These are phyloP conservation scores for Drosophila algonquin DNA, from an alignment of 2,888 invertebrate species.

Conservation along the genomic window DNA sequence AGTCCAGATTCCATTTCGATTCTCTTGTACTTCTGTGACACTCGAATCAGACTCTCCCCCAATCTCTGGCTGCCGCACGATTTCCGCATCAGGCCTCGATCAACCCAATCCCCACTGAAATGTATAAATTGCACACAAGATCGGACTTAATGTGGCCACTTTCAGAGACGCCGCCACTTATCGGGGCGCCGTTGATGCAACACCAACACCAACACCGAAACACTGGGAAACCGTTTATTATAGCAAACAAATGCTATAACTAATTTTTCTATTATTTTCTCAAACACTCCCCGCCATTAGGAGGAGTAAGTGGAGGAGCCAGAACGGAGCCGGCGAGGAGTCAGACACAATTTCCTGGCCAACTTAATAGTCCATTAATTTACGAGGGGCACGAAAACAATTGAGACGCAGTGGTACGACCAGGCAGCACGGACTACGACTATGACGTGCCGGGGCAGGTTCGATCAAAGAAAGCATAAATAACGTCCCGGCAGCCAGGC, in stretches of 20 bases:
- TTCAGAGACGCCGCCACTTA: slow-evolving; percentile 57
- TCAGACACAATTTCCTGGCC: slow-evolving; percentile 61
- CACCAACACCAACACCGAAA: slow-evolving; percentile 56
- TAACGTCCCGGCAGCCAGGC: slow-evolving; percentile 56
- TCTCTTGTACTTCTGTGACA: background rate
- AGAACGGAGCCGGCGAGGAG: slow-evolving; percentile 36
- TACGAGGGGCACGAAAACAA: slow-evolving; percentile 72
- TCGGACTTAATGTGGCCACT: slow-evolving; percentile 60
- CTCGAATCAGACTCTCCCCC: slow-evolving; percentile 4
- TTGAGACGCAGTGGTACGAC: slow-evolving; percentile 34
- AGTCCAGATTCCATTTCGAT: slow-evolving; percentile 23
- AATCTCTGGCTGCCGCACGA: slow-evolving; percentile 24
- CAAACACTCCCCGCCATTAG: slow-evolving; percentile 38
- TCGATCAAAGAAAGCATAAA: slow-evolving; percentile 80
- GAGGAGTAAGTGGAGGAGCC: slow-evolving; percentile 13
- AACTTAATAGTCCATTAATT: slow-evolving; percentile 68
- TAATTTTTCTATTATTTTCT: slow-evolving; percentile 61
- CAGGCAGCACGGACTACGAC: slow-evolving; percentile 5
- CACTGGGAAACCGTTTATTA: slow-evolving; percentile 63
- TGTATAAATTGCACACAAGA: slow-evolving; percentile 60
- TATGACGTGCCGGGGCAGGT: slow-evolving; percentile 73
- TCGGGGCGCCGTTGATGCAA: slow-evolving; percentile 63
- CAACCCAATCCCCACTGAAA: slow-evolving; percentile 36
- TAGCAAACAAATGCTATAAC: slow-evolving; percentile 65
- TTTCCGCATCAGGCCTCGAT: slow-evolving; percentile 31